phyloP scores from a whole-genome alignment of 2,797 vertebrate genomes.

The Sitta carolinensis region DNA sequence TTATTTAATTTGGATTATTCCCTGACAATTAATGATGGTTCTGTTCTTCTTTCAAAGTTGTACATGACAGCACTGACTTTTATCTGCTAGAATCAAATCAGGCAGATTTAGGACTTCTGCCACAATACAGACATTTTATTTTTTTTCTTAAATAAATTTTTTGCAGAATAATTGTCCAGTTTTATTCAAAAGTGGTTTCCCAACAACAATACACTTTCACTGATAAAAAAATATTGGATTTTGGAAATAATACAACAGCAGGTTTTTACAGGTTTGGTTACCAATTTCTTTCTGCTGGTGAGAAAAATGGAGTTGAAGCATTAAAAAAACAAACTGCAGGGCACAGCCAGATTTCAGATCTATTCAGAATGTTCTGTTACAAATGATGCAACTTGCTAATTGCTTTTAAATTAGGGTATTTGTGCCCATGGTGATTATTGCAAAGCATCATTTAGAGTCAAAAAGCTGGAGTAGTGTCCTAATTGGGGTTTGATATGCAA shows the following conservation, averaged over 20 bases:
- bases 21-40: neutral
- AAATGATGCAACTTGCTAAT: constrained; percentile 5
- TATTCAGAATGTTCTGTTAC: constrained; percentile 37
- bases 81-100: neutral
- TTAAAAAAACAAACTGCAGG: neutral
- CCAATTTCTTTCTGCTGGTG: neutral
- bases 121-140: neutral
- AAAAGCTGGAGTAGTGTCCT: constrained; percentile 3
- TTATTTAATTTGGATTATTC: neutral
- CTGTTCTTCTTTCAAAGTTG: neutral
- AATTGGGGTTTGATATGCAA: neutral
- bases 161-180: neutral
- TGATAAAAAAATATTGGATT: neutral
- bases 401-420: constrained; percentile 27
- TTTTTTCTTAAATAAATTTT: neutral
- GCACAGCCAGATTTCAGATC: constrained; percentile 2
- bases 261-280: neutral
- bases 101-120: neutral
- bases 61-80: neutral
- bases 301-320: neutral
- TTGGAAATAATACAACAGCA: neutral
- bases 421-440: neutral
- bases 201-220: neutral
- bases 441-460: neutral
- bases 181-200: neutral